Evolutionary conservation across 2,888 invertebrate genomes (phyloP).

Genomic region (Subacronicta megacephala): DNA sequence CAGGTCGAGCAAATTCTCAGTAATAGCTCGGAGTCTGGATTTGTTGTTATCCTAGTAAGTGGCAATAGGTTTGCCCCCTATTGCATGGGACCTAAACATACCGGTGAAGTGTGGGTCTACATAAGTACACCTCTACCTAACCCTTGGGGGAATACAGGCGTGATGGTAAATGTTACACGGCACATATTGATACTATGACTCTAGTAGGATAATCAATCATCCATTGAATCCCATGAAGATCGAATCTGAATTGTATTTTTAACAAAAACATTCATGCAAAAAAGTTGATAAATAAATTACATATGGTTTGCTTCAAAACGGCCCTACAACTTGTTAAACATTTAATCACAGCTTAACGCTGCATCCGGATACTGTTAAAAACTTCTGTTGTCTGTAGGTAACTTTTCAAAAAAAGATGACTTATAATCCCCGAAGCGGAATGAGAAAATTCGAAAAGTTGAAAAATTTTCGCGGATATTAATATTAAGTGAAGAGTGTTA

Average conservation of each 20-base stretch:
- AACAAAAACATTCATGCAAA: not conserved
- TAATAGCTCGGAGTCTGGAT: too few relatives aligned
- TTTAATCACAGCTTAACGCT: conserved; percentile 56
- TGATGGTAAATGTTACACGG: too few relatives aligned
- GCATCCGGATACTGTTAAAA: conserved; percentile 51
- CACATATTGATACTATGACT: too few relatives aligned
- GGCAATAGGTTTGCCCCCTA: too few relatives aligned
- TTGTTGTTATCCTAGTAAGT: too few relatives aligned
- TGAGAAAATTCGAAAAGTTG: conserved; percentile 47
- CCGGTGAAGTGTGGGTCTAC: too few relatives aligned
- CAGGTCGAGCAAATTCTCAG: too few relatives aligned
- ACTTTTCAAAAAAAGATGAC: conserved; percentile 44
- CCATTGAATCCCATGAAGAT: too few relatives aligned
- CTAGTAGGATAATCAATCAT: not conserved
- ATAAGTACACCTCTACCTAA: too few relatives aligned
- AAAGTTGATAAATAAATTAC: conserved; percentile 27
- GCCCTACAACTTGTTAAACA: conserved; percentile 37
- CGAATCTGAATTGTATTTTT: not conserved
- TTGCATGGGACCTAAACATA: too few relatives aligned
- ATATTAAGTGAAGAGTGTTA: conserved; percentile 46
- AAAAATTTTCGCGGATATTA: conserved; percentile 41
- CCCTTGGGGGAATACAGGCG: too few relatives aligned
- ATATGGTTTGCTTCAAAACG: conserved; percentile 27
- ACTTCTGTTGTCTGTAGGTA: conserved; percentile 43
- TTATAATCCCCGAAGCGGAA: conserved; percentile 51